Percentiles rank a stretch among this genome's conserved stretches.
phyloP scores from a whole-genome alignment of 2,113 vertebrate genomes.

The Odontesthes bonariensis region DNA sequence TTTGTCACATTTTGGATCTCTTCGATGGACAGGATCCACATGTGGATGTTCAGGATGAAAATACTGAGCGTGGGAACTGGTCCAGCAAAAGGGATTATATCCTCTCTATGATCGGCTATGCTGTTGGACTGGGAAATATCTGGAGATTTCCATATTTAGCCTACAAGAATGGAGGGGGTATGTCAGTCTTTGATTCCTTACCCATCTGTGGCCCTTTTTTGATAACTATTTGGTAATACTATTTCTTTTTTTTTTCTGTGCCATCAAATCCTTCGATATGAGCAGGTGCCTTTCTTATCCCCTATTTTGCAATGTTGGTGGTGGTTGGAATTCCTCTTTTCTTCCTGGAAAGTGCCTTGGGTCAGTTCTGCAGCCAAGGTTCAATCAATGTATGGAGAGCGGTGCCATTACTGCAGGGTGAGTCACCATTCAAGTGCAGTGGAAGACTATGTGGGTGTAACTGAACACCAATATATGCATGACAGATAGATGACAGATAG shows the following conservation, averaged over 20 bases:
- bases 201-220: background rate
- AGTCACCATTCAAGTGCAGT: conserved; percentile 25
- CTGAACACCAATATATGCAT: background rate
- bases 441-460: background rate
- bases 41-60: conserved; percentile 72
- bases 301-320: conserved; percentile 91
- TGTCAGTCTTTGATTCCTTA: background rate
- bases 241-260: background rate
- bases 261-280: background rate
- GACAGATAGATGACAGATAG: background rate
- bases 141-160: conserved; percentile 97
- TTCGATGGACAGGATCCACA: conserved; percentile 52
- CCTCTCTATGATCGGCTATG: conserved; percentile 94
- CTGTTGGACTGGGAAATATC: conserved; percentile 95
- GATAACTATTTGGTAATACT: background rate
- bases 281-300: conserved; percentile 94
- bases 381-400: conserved; percentile 91
- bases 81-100: conserved; percentile 92
- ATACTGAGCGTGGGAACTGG: conserved; percentile 92
- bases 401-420: conserved; percentile 92
- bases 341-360: conserved; percentile 94
- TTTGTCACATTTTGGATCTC: conserved; percentile 5
- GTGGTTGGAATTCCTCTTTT: conserved; percentile 92
- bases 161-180: conserved; percentile 95
- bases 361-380: conserved; percentile 95